Base-by-base conservation (phyloP, 1,140 invertebrate species). In the Trissolcus basalis region DNA sequence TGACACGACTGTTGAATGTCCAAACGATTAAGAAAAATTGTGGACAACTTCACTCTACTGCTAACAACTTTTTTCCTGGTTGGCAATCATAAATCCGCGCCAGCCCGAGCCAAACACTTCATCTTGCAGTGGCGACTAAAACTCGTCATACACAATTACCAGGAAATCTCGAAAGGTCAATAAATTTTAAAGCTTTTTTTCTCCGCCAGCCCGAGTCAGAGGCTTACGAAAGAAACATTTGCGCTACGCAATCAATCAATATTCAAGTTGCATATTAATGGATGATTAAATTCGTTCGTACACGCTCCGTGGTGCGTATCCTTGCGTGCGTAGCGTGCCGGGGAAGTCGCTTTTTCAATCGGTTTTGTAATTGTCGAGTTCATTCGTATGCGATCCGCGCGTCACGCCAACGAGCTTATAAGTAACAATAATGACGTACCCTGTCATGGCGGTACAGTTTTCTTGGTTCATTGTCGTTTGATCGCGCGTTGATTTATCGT, bases 371-470 rank as follows among this genome's bases (percentile, higher is more conserved):
- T 82, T 77, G 71, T 63, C 35, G 33, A 14, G 50, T 73, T 84
- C 79, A 83, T 86, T 86, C 49, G 80, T 86, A 86, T 84, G 84
- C 83, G 59, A 58, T 53, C 32, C 48, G 76, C 80, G 85, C 77
- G 49, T 61, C 78, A 33, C 50, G 56, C 64, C 78, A 70, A 76
- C 77, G 61, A 79, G 80, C 80, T 85, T 85, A 83, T 85, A 83
- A 86, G 83, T 85, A 84, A 85, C 80, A 80, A 83, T 86, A 86
- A 86, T 86, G 83, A 86, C 83, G 79, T 76, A 81, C 73, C 68
- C 83, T 83, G 82, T 85, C 83, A 84, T 83, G 79, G 72, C 49
- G 72, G 78, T 79, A 82, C 78, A 83, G 69, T 85, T 84, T 85
- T 83, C 82, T 83, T 78, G 56, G 80, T 70, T 80, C 72, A 78